Base-by-base conservation (phyloP, 1,140 invertebrate genomes). In the Drosophila malerkotliana region DNA sequence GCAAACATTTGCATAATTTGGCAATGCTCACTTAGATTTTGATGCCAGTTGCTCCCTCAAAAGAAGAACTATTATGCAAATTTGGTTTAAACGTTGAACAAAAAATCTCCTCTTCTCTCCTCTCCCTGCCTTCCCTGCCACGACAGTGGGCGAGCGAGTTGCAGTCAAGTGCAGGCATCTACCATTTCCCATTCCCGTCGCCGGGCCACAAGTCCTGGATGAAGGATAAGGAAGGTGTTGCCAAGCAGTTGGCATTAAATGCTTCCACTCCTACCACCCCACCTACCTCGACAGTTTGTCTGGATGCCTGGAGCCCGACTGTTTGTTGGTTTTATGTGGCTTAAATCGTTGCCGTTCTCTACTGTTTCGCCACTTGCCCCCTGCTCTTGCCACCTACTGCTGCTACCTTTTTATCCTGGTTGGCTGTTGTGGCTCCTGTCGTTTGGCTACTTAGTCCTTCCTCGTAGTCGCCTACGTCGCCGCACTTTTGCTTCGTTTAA, bases 1-100 rank as follows among this genome's bases (percentile, higher is more conserved):
- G 75, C 64, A 84, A 78, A 77, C 58, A 87, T 87, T 87, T 87
- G 75, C 82, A 87, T 87, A 88, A 87, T 87, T 87, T 82, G 71
- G 62, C 59, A 88, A 88, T 79, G 82, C 75, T 82, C 74, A 75
- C 83, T 82, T 79, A 66, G 66, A 87, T 87, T 74, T 57, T 45
- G 73, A 60, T 68, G 67, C 48, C 60, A 74, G 61, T 41, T 71
- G 59, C 53, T 12, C 30, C 51, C 54, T 58, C 61, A 67, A 44
- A 72, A 75, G 57, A 64, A 72, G 57, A 82, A 74, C 64, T 72
- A 72, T 71, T 83, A 87, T 87, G 83, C 53, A 87, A 87, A 87
- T 87, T 82, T 72, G 63, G 61, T 72, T 62, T 45, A 78, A 67
- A 61, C 56, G 58, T 78, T 57, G 47, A 71, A 77, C 79, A 84